Base-by-base conservation (phyloP, 2,888 invertebrate species). In the Andrena praecox region DNA sequence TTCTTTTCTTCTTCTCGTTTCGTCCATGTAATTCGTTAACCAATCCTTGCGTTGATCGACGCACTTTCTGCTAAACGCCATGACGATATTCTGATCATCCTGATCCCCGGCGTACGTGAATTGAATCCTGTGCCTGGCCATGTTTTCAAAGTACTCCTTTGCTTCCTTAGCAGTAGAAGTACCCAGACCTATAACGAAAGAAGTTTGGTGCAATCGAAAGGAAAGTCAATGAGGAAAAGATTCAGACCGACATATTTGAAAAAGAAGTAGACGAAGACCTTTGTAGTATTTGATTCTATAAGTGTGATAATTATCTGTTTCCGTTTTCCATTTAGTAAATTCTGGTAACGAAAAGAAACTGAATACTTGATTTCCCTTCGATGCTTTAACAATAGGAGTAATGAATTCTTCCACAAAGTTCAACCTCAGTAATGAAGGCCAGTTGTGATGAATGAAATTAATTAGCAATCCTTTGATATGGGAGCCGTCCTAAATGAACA, bases 221-320 rank as follows among this genome's bases (percentile, higher is more conserved):
- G 5, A 50, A 67, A 16, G 5, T 48, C 0, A 12, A 2, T 5
- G 42, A 29, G 10, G 27, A 20, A 10, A n/a, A 24, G 3, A 12
- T n/a, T 27, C 54, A 20, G 20, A 12, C 42, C 4, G 4, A 42
- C n/a, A 10, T 24, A 56, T 27, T n/a, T 12, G 10, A 7, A 59
- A 63, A 54, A 24, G 63, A 10, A 33, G n/a, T 52, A 71, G 52
- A 90, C 90, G 91, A 91, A 94, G 93, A 96, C 96, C 99, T 97
- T 99, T 99, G 99, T 99, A 99, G 97, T 99, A 99, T 95, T 99
- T 99, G 95, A 99, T 96, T 93, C 96, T 97, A 95, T 96, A 99
- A 0, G 97, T 97, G 92, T 98, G 96, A 95, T 97, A 97, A 94
- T 99, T 98, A 0, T 97, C 96, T 0, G 98, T 99, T 88, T 97